Percentiles rank a stretch among this genome's conserved stretches.
Evolutionary conservation across 1,140 invertebrate genomes (phyloP).

Genomic region (Eumeta japonica): DNA sequence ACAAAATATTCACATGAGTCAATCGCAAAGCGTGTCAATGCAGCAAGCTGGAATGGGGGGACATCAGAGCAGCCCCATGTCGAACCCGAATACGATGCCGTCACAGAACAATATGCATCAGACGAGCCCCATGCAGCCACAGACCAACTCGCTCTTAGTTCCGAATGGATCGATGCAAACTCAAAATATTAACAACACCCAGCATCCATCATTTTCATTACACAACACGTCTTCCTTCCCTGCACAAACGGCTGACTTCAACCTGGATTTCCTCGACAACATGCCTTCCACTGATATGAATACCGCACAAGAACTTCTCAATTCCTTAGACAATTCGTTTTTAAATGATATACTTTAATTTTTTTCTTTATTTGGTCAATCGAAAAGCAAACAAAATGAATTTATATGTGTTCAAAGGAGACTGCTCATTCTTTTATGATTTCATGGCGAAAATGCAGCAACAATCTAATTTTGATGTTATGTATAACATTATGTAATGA

Average conservation of each 20-base stretch:
- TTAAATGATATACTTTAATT: conserved; percentile 48
- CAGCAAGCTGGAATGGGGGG: conserved; percentile 43
- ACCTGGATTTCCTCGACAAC: conserved; percentile 78
- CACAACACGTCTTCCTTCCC: conserved; percentile 58
- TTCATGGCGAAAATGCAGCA: too few relatives aligned
- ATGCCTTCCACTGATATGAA: conserved; percentile 68
- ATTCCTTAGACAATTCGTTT: conserved; percentile 60
- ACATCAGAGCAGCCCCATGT: conserved; percentile 27
- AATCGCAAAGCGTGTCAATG: conserved; percentile 65
- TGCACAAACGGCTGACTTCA: conserved; percentile 67
- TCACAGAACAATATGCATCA: conserved; percentile 3
- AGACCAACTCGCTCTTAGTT: conserved; percentile 5
- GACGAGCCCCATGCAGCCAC: conserved; percentile 3
- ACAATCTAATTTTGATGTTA: too few relatives aligned
- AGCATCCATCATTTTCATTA: conserved; percentile 35
- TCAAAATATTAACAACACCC: conserved; percentile 20
- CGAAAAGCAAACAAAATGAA: too few relatives aligned
- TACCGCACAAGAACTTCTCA: conserved; percentile 75
- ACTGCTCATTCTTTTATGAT: too few relatives aligned
- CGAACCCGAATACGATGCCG: conserved; percentile 19
- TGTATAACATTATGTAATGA: too few relatives aligned
- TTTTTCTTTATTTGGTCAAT: too few relatives aligned
- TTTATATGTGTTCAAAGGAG: too few relatives aligned
- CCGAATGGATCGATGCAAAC: conserved; percentile 19
- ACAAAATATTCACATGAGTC: conserved; percentile 65